Evolutionary conservation across 2,888 invertebrate species (phyloP).

Genomic region (Drosophila pullipes): DNA sequence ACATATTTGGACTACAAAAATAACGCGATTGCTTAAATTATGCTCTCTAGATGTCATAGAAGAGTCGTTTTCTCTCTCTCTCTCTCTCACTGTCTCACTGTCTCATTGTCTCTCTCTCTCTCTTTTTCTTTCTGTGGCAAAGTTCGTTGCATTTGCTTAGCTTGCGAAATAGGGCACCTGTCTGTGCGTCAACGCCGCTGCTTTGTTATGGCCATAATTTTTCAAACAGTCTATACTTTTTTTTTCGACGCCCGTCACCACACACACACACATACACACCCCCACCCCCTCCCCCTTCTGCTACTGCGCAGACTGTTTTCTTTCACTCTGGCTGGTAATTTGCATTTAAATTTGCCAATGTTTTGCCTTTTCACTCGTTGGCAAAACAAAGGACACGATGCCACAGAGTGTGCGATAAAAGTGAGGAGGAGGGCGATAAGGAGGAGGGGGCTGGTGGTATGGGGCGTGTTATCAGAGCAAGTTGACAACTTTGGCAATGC

Average conservation of each 20-base stretch:
- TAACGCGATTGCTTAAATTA: constrained; percentile 22
- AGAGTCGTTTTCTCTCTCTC: neutral
- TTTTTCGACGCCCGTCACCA: constrained; percentile 15
- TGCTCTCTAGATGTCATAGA: constrained; percentile 1
- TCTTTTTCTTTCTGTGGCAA: constrained; percentile 13
- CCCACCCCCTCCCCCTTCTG: neutral
- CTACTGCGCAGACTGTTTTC: constrained; percentile 41
- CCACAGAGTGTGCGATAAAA: constrained; percentile 9
- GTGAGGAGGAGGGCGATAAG: neutral
- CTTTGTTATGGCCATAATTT: constrained; percentile 36
- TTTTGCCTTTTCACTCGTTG: constrained; percentile 78
- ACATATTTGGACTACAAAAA: constrained; percentile 16
- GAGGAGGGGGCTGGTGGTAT: neutral
- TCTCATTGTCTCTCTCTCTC: neutral
- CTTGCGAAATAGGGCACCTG: constrained; percentile 31
- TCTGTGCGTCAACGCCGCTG: neutral
- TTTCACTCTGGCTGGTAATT: constrained; percentile 64
- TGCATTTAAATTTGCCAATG: constrained; percentile 80
- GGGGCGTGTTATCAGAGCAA: constrained; percentile 69
- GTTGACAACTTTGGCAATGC: constrained; percentile 82
- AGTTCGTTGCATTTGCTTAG: constrained; percentile 44
- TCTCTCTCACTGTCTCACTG: neutral
- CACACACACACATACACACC: neutral
- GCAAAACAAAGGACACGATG: constrained; percentile 61
- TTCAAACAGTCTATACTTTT: constrained; percentile 63